phyloP scores from a whole-genome alignment of 2,888 invertebrate species.

The Drosophila dives region DNA sequence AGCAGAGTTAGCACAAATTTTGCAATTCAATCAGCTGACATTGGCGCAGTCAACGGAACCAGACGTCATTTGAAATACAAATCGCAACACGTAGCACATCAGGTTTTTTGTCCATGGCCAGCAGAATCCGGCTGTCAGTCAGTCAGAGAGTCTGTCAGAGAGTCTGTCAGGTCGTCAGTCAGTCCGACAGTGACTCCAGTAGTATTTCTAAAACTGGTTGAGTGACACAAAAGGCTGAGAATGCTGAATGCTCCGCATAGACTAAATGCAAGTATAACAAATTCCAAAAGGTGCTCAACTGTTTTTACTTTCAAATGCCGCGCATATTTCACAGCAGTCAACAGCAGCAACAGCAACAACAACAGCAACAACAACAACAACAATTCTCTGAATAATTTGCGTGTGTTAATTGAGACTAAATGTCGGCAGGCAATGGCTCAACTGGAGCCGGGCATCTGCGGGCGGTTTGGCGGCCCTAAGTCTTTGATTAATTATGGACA shows the following conservation, averaged over 20 bases:
- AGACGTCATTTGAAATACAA: conserved; percentile 80
- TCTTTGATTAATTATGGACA: conserved; percentile 81
- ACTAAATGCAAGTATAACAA: conserved; percentile 37
- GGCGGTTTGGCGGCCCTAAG: conserved; percentile 60
- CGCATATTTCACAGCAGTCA: conserved; percentile 45
- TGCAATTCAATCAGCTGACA: conserved; percentile 75
- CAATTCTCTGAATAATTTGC: conserved; percentile 58
- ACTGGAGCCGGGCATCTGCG: background rate
- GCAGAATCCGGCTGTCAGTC: conserved; percentile 28
- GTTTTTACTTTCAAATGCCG: conserved; percentile 75
- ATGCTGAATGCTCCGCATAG: conserved; percentile 23
- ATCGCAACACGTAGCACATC: conserved; percentile 72
- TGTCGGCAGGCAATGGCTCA: conserved; percentile 38
- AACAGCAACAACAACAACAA: conserved; percentile 15
- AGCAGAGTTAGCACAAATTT: conserved; percentile 51
- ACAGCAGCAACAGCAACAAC: background rate
- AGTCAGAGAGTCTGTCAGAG: conserved; percentile 26
- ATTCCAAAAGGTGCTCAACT: conserved; percentile 71
- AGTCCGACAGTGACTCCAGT: conserved; percentile 39
- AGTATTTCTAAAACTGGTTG: conserved; percentile 78
- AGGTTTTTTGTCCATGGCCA: conserved; percentile 64
- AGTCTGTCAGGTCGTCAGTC: conserved; percentile 35
- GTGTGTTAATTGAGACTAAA: conserved; percentile 76
- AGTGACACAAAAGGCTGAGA: conserved; percentile 59
- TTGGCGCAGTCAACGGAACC: conserved; percentile 71